Evolutionary conservation across 2,797 vertebrate species (phyloP).

Genomic region (Falco novaeseelandiae): DNA sequence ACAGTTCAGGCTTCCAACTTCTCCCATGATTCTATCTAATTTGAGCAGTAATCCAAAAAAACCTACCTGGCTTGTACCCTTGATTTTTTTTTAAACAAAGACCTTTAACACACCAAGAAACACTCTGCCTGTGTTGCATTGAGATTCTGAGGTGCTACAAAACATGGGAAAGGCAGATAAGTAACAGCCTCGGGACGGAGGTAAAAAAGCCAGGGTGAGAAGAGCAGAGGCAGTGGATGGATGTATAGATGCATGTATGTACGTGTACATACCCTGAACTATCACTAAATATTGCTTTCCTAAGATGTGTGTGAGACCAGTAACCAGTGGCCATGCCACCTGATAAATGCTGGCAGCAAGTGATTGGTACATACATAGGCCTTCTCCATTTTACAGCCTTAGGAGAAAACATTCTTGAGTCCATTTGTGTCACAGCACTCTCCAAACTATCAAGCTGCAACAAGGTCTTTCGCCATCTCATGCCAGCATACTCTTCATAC

Average conservation of each 20-base stretch:
- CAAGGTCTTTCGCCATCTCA: too few relatives aligned
- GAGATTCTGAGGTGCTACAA: neutral
- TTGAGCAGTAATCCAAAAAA: neutral
- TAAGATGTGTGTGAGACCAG: neutral
- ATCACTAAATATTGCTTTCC: neutral
- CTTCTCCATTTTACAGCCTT: neutral
- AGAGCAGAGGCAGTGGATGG: neutral
- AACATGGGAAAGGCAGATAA: neutral
- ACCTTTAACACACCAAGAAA: neutral
- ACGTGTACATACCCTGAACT: neutral
- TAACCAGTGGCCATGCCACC: neutral
- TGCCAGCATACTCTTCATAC: too few relatives aligned
- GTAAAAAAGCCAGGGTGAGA: neutral
- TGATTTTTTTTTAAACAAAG: neutral
- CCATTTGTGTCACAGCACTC: too few relatives aligned
- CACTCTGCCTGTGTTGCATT: neutral
- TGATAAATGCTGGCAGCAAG: neutral
- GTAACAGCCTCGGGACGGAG: neutral
- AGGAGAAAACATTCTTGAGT: neutral
- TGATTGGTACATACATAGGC: neutral
- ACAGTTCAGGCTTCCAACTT: neutral
- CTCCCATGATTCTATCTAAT: neutral
- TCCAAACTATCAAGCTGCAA: too few relatives aligned
- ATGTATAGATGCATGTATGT: neutral
- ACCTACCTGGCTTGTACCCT: neutral